phyloP scores from a whole-genome alignment of 2,888 invertebrate species.

The Miltochrista miniata region DNA sequence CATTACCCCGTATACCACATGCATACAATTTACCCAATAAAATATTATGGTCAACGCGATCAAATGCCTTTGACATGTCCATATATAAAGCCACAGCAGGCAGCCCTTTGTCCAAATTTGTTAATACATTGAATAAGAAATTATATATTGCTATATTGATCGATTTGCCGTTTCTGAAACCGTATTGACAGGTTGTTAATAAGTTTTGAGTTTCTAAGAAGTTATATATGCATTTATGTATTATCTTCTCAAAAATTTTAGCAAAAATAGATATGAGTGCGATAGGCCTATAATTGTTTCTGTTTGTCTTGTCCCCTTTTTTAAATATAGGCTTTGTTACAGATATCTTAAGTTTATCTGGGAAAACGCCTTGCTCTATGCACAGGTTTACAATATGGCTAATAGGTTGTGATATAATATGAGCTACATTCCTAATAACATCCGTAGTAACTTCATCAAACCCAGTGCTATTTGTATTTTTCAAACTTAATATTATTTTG shows the following conservation, averaged over 20 bases:
- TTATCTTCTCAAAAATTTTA: background rate
- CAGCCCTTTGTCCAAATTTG: background rate
- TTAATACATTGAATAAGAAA: background rate
- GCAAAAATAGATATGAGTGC: background rate
- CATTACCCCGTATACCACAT: background rate
- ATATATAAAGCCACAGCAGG: background rate
- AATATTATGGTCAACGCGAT: background rate
- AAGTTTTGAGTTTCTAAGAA: background rate
- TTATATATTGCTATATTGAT: background rate
- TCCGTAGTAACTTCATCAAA: background rate
- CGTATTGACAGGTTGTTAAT: background rate
- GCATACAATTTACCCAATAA: background rate
- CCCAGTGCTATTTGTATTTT: background rate
- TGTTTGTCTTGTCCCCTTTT: background rate
- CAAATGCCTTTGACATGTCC: background rate
- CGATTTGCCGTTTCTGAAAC: background rate
- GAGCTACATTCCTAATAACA: background rate
- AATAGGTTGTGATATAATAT: background rate
- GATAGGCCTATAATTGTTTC: background rate
- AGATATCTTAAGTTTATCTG: conserved; percentile 1
- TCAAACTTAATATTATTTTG: background rate
- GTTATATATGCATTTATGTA: background rate
- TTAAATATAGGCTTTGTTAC: conserved; percentile 1
- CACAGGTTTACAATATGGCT: background rate
- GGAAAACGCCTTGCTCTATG: background rate